These are phyloP conservation scores for Bombus pyrosoma DNA, from an alignment of 1,140 invertebrate genomes.

Conservation along the genomic window DNA sequence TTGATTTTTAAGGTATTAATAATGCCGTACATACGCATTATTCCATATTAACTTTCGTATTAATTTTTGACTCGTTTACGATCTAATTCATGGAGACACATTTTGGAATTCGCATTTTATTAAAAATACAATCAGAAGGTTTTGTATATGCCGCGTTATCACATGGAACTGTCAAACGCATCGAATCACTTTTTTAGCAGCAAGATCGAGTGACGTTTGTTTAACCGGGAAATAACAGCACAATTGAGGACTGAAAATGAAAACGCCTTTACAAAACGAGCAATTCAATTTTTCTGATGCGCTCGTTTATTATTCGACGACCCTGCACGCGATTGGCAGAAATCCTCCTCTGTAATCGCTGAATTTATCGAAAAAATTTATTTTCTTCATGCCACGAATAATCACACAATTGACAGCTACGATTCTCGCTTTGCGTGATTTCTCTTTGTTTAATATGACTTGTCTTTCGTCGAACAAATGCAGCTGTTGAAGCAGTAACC, in stretches of 20 bases:
- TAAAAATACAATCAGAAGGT: neutral
- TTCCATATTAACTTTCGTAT: neutral
- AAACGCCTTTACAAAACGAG: slow-evolving; percentile 15
- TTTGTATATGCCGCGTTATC: neutral
- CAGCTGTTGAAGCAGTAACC: neutral
- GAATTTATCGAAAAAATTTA: neutral
- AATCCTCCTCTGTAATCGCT: neutral
- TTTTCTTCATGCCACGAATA: neutral
- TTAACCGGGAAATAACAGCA: slow-evolving; percentile 22
- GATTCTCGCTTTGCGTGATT: neutral
- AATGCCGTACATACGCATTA: neutral
- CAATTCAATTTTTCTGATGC: neutral
- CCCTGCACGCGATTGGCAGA: neutral
- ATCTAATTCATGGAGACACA: neutral
- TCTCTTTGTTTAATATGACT: neutral
- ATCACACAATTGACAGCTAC: neutral
- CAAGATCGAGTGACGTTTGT: neutral
- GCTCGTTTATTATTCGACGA: slow-evolving; percentile 1
- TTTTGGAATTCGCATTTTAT: neutral
- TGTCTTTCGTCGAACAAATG: neutral
- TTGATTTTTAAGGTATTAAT: neutral
- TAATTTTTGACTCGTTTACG: neutral
- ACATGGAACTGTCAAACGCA: neutral
- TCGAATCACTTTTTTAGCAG: neutral
- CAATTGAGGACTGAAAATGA: neutral